Conservation (phyloP, 2,113 vertebrate species). For the Okapia johnstoni region DNA sequence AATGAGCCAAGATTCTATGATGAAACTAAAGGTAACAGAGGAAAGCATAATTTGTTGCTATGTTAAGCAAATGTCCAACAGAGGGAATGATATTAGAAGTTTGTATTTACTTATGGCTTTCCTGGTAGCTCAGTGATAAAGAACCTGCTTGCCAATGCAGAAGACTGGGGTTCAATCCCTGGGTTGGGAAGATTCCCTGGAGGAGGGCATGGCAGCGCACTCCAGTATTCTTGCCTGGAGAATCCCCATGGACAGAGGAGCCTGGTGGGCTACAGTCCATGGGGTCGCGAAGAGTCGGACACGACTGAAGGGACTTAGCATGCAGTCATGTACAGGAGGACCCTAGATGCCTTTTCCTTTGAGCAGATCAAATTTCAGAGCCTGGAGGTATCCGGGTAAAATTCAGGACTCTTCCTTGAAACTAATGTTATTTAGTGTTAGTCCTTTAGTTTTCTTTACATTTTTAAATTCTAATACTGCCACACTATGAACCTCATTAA, state of each 20-base stretch:
- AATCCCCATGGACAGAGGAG: neutral
- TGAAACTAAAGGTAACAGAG: slow-evolving; percentile 94
- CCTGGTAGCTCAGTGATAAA: neutral
- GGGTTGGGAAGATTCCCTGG: neutral
- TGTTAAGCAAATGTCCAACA: neutral
- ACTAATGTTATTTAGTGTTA: neutral
- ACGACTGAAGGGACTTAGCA: neutral
- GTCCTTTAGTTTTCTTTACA: neutral
- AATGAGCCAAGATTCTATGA: slow-evolving; percentile 99
- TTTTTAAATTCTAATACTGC: neutral
- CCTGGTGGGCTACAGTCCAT: neutral
- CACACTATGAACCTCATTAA: neutral
- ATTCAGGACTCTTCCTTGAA: neutral
- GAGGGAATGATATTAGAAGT: neutral
- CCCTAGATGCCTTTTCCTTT: neutral
- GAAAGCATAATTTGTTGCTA: neutral
- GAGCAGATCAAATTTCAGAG: neutral
- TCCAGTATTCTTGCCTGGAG: neutral
- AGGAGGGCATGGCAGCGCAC: neutral
- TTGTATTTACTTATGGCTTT: neutral
- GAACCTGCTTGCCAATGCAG: neutral
- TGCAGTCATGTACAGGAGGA: neutral
- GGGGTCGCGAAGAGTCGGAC: neutral
- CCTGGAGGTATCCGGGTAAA: neutral
- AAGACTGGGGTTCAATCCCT: neutral